Base-by-base conservation (phyloP, 1,140 invertebrate species). In the Phthorimaea operculella region DNA sequence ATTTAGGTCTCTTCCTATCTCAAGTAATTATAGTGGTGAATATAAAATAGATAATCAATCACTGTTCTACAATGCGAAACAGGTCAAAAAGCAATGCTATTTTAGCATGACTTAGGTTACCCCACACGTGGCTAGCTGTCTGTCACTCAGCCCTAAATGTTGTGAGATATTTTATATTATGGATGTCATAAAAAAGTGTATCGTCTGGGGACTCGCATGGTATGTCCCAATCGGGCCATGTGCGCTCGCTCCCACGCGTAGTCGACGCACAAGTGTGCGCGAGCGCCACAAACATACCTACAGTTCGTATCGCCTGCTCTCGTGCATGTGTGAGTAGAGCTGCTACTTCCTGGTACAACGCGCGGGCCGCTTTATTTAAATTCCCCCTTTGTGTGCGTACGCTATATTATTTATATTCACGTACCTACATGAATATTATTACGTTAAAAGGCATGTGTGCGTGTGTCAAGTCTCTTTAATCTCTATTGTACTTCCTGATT, bases 401-500 rank as follows among this genome's bases (percentile, higher is more conserved):
- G 61, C 59, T 75, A 71, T 77, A 78, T 76, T 79, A 79, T 74
- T 79, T 74, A 80, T 80, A 81, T 79, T 81, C 74, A 66, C 64
- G 62, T 68, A 79, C 73, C 65, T 73, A 65, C 60, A 76, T 59
- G 71, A 80, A 76, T 76, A 80, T 75, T 80, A 81, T 82, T 82
- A 82, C 73, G 73, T 80, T 80, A 79, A 70, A 9, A 68, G 68
- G 69, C 54, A 58, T 51, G 58, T 71, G 68, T 82, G 79, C 80
- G 79, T 74, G 79, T 75, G 69, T 74, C 71, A 68, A 76, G 76
- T 76, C 72, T 73, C 71, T 82, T 82, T 81, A 79, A 82, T 82
- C 77, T 81, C 75, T 69, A 80, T 84, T 83, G 82, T 83, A 83
- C 82, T 85, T 85, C 82, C 82, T 85, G 79, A 85, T 82, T 62